Evolutionary conservation across 2,797 vertebrate genomes (phyloP).

Genomic region (Characodon lateralis): DNA sequence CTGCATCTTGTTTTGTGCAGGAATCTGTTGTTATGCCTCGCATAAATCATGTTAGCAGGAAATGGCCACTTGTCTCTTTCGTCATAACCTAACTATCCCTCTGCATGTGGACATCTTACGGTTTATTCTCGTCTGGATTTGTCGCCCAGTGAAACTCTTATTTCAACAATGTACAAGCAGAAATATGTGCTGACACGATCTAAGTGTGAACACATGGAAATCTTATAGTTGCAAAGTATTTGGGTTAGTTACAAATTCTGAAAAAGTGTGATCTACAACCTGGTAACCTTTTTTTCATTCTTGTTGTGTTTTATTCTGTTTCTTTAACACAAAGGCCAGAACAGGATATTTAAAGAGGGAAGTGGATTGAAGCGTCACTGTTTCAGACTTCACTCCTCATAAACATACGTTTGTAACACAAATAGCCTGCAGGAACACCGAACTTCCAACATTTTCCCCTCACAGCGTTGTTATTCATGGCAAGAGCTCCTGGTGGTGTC

Average conservation of each 20-base stretch:
- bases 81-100: background rate
- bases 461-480: conserved; percentile 55
- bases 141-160: background rate
- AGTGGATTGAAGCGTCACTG: conserved; percentile 13
- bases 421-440: conserved; percentile 19
- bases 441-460: conserved; percentile 39
- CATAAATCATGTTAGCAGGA: background rate
- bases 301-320: conserved; percentile 50
- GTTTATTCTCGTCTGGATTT: conserved; percentile 24
- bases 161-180: conserved; percentile 18
- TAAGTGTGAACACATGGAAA: conserved; percentile 30
- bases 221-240: conserved; percentile 29
- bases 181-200: conserved; percentile 46
- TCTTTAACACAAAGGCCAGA: conserved; percentile 22
- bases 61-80: conserved; percentile 2
- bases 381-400: conserved; percentile 23
- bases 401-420: conserved; percentile 9
- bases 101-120: background rate
- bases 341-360: conserved; percentile 18
- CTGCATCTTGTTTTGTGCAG: conserved; percentile 7
- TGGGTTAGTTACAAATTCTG: conserved; percentile 58
- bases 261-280: conserved; percentile 54
- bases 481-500: conserved; percentile 37
- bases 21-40: conserved; percentile 24
- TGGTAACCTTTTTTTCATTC: conserved; percentile 33